Percentiles rank a stretch among this genome's conserved stretches.
Conservation (phyloP, 2,888 invertebrate genomes). For the Perdita meconis region DNA sequence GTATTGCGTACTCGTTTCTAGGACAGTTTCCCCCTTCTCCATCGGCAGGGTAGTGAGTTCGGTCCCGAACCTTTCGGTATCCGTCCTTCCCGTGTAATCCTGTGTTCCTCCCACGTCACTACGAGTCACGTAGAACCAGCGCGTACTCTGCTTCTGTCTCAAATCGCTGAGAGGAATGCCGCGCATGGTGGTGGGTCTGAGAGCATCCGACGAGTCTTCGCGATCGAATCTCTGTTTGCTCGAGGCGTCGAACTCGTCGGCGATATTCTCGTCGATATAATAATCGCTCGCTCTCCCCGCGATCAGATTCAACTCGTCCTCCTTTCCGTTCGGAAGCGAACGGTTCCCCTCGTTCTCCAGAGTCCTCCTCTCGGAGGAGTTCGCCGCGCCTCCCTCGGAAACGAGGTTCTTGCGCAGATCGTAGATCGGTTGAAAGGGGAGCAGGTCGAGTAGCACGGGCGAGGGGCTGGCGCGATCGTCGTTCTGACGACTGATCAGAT, state of each 20-base stretch:
- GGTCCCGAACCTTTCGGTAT: not conserved
- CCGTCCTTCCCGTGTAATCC: not conserved
- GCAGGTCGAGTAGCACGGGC: slow-evolving; percentile 49
- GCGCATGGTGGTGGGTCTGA: slow-evolving; percentile 68
- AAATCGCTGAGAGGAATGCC: slow-evolving; percentile 49
- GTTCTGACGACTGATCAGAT: slow-evolving; percentile 73
- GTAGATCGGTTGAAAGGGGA: slow-evolving; percentile 19
- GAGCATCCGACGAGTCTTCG: slow-evolving; percentile 38
- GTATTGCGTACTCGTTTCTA: not conserved
- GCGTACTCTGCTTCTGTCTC: slow-evolving; percentile 20
- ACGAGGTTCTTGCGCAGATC: not conserved
- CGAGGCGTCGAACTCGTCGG: slow-evolving; percentile 19
- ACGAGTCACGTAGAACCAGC: slow-evolving; percentile 68
- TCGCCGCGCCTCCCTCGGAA: not conserved
- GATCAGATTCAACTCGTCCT: slow-evolving; percentile 16
- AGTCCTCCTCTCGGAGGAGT: not conserved
- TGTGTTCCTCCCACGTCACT: not conserved
- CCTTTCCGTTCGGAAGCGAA: not conserved
- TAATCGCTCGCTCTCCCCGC: slow-evolving; percentile 11
- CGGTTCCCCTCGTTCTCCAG: not conserved
- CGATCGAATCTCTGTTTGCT: slow-evolving; percentile 36
- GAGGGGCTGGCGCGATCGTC: slow-evolving; percentile 45
- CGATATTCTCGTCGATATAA: slow-evolving; percentile 35
- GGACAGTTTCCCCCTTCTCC: not conserved
- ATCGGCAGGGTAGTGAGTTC: not conserved